Base-by-base conservation (phyloP, 2,113 vertebrate species). In the Macaca nemestrina region DNA sequence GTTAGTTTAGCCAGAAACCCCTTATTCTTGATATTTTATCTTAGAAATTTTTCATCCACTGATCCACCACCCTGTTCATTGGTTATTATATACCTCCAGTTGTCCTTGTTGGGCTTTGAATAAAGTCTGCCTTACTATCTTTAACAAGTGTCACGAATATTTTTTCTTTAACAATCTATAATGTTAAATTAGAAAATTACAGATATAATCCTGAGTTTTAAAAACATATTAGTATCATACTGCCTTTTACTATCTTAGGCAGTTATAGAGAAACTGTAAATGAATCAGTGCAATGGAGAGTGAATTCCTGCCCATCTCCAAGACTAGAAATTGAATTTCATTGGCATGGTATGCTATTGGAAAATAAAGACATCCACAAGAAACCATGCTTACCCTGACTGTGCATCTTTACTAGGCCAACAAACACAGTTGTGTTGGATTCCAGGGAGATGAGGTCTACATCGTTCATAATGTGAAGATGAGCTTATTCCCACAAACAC, bases 311-410 rank as follows among this genome's bases (percentile, higher is more conserved):
- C 10, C 17, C 59, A 52, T 45, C 68, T 92, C 43, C 4, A 91
- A 86, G 13, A 59, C n/a, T 84, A 67, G 23, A 64, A 50, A 83
- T 75, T 75, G 43, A 86, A 83, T 20, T 95, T 14, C 80, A 73
- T 38, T 13, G 22, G 13, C 38, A 81, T 76, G 3, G 78, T 40
- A 50, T 61, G 12, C 11, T 91, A 75, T 79, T 55, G 87, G 13
- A 92, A 97, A 95, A 92, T 73, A 61, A 91, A 97, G 43, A 23
- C 17, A 94, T 43, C 25, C 22, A 55, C 59, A 81, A 90, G 25
- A 96, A 92, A 55, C 0, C 10, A 43, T 83, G 55, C 38, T 90
- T 73, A 90, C 12, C 11, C 1, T 84, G 70, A 57, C 30, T 94
- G 52, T 1, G 5, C 18, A 40, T 81, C 68, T 67, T 22, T 10